Conservation (phyloP, 1,140 invertebrate genomes). For the Dinoponera quadriceps region DNA sequence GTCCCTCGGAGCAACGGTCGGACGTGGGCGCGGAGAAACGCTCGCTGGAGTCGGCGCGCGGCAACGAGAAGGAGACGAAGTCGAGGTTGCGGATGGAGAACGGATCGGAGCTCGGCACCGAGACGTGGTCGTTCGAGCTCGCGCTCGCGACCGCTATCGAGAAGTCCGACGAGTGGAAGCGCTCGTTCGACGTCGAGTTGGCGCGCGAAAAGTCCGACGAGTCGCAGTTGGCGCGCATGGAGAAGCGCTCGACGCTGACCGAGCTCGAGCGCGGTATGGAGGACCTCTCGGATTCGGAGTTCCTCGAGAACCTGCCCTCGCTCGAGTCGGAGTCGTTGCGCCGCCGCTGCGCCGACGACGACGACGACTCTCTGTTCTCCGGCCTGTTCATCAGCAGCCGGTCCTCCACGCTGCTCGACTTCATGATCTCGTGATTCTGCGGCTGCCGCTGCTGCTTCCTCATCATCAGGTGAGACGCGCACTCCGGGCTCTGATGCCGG, state of each 20-base stretch:
- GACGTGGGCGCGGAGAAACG: constrained; percentile 80
- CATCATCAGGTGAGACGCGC: constrained; percentile 62
- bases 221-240: constrained; percentile 83
- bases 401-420: constrained; percentile 83
- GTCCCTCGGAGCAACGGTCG: constrained; percentile 80
- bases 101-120: constrained; percentile 82
- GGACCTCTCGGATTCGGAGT: constrained; percentile 81
- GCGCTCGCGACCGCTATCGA: constrained; percentile 84
- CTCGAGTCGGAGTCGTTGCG: constrained; percentile 82
- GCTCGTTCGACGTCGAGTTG: constrained; percentile 83
- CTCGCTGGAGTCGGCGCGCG: constrained; percentile 80
- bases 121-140: constrained; percentile 83
- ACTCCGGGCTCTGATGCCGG: constrained; percentile 71
- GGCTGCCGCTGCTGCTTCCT: constrained; percentile 75
- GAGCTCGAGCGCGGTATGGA: constrained; percentile 83
- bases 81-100: constrained; percentile 83
- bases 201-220: constrained; percentile 84
- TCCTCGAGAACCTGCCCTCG: constrained; percentile 82
- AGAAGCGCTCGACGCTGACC: constrained; percentile 83
- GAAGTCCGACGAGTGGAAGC: constrained; percentile 84
- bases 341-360: constrained; percentile 62
- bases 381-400: constrained; percentile 80
- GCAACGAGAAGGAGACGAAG: constrained; percentile 80
- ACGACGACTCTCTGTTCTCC: constrained; percentile 41
- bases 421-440: constrained; percentile 85